A percentile compares a stretch with the other conserved stretches of the same genome.
Evolutionary conservation across 2,888 invertebrate genomes (phyloP).

Genomic region (Horisme vitalbata): DNA sequence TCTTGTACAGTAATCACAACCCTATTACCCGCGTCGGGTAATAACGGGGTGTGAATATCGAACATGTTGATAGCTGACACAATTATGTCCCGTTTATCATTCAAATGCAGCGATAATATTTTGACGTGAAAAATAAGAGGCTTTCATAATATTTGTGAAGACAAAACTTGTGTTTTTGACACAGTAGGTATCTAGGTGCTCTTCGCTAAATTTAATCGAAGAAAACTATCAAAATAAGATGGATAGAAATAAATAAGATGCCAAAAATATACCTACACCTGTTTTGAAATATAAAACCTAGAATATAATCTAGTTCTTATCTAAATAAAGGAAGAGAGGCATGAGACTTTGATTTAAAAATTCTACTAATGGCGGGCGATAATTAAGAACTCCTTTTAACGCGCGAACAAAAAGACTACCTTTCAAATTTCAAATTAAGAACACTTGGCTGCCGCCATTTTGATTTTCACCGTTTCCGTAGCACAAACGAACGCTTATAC

Average conservation of each 20-base stretch:
- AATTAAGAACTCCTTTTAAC: constrained; percentile 26
- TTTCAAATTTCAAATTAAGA: constrained; percentile 34
- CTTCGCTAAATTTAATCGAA: too few relatives aligned
- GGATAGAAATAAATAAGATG: too few relatives aligned
- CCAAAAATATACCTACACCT: too few relatives aligned
- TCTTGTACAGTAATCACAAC: too few relatives aligned
- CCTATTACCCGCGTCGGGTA: too few relatives aligned
- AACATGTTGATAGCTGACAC: neutral
- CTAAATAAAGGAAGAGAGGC: neutral
- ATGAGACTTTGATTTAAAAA: constrained; percentile 3
- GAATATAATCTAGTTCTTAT: neutral
- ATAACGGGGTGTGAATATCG: constrained; percentile 3
- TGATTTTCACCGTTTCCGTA: constrained; percentile 39
- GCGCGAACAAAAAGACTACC: constrained; percentile 29
- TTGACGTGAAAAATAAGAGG: too few relatives aligned
- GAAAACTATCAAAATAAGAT: too few relatives aligned
- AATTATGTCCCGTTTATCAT: too few relatives aligned
- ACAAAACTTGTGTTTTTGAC: too few relatives aligned
- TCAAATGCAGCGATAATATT: too few relatives aligned
- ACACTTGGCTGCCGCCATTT: constrained; percentile 44
- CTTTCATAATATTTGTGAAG: too few relatives aligned
- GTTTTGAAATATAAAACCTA: neutral
- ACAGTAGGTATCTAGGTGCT: neutral
- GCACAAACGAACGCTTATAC: constrained; percentile 51
- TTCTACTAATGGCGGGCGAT: constrained; percentile 18